Percentiles rank a stretch among this genome's conserved stretches.
Conservation (phyloP, 35 echinoderm and acorn worm genomes). For the Hemicentrotus pulcherrimus region DNA sequence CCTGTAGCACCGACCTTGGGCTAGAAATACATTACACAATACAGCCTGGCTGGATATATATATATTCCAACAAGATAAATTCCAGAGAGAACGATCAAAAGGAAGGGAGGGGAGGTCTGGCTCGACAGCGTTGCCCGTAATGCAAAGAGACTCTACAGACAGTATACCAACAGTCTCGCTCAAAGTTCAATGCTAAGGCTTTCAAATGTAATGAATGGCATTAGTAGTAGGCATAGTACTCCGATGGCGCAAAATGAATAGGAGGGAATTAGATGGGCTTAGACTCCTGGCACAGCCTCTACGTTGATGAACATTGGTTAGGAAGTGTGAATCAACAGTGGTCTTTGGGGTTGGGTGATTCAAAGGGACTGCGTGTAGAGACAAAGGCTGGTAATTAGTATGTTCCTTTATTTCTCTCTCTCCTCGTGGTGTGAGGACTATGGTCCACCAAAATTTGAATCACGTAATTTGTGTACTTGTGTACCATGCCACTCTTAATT, state of each 20-base stretch:
- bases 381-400: conserved; percentile 31
- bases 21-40: conserved; percentile 8
- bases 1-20: neutral
- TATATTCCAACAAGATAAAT: conserved; percentile 44
- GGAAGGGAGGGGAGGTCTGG: neutral
- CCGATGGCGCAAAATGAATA: conserved; percentile 30
- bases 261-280: neutral
- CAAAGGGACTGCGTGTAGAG: neutral
- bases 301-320: neutral
- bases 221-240: neutral
- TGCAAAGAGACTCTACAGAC: neutral
- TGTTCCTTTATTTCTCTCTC: neutral
- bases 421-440: neutral
- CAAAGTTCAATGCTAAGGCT: conserved; percentile 21
- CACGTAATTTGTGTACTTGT: neutral
- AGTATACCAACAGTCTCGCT: conserved; percentile 12
- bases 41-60: neutral
- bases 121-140: neutral
- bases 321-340: conserved; percentile 20
- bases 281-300: conserved; percentile 7
- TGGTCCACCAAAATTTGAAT: neutral
- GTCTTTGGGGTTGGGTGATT: neutral
- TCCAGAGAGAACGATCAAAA: neutral
- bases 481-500: too few species aligned
- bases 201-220: conserved; percentile 15